Conservation (phyloP, 2,113 vertebrate genomes). For the Thunnus thynnus region DNA sequence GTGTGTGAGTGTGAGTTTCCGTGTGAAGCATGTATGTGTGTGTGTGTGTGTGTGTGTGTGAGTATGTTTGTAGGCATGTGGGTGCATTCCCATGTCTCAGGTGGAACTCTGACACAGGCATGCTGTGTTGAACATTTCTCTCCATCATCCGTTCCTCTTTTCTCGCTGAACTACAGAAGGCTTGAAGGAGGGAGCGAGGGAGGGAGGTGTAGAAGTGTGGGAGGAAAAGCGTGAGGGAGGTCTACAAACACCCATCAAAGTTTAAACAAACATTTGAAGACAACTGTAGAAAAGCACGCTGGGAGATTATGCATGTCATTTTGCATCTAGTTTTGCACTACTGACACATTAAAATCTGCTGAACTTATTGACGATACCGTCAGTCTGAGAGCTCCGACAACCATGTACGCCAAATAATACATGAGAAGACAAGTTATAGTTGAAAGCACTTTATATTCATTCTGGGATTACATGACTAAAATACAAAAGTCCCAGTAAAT, state of each 20-base stretch:
- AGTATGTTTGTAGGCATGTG: conserved; percentile 62
- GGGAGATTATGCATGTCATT: conserved; percentile 42
- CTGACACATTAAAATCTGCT: conserved; percentile 8
- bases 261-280: conserved; percentile 64
- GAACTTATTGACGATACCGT: conserved; percentile 8
- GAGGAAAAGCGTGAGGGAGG: conserved; percentile 32
- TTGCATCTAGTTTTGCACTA: conserved; percentile 8
- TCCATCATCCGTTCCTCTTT: conserved; percentile 48
- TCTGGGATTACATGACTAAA: neutral
- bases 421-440: neutral
- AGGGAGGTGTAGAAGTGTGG: conserved; percentile 19
- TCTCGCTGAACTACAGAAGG: conserved; percentile 64
- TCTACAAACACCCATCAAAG: conserved; percentile 54
- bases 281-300: conserved; percentile 32
- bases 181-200: conserved; percentile 58
- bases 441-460: neutral
- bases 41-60: conserved; percentile 32
- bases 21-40: conserved; percentile 10
- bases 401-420: conserved; percentile 10
- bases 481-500: neutral
- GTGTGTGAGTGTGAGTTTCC: conserved; percentile 34
- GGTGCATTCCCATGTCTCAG: conserved; percentile 66
- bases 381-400: neutral
- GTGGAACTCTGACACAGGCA: conserved; percentile 70
- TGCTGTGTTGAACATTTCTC: conserved; percentile 39